These are phyloP conservation scores for Petroica traversi DNA, from an alignment of 2,113 vertebrate genomes.

Conservation along the genomic window DNA sequence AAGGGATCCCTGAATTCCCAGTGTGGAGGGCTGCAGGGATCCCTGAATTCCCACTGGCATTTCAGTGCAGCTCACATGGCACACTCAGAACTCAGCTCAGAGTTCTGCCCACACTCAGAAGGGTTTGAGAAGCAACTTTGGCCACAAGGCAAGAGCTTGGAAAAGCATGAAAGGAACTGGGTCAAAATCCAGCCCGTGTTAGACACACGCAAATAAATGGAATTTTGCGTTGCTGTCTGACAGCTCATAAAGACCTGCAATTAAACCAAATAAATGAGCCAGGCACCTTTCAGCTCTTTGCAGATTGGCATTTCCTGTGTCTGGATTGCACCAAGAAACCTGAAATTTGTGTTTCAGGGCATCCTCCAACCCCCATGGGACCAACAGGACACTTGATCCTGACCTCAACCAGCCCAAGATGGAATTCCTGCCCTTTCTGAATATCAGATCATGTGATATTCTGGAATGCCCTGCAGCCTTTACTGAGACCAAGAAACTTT, in stretches of 20 bases:
- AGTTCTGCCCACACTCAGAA: background rate
- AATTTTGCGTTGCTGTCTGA: background rate
- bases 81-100: background rate
- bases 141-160: background rate
- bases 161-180: background rate
- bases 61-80: background rate
- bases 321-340: background rate
- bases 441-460: background rate
- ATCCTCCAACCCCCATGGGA: background rate
- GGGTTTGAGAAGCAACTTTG: background rate
- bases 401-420: background rate
- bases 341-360: background rate
- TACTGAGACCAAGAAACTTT: background rate
- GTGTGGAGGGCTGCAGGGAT: background rate
- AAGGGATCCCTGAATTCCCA: too few relatives aligned
- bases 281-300: background rate
- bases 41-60: background rate
- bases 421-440: background rate
- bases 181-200: background rate
- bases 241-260: background rate
- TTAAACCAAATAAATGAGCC: background rate
- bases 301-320: background rate
- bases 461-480: background rate
- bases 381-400: background rate
- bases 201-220: background rate